Evolutionary conservation across 2,888 invertebrate species (phyloP).

Genomic region (Leptothorax acervorum): DNA sequence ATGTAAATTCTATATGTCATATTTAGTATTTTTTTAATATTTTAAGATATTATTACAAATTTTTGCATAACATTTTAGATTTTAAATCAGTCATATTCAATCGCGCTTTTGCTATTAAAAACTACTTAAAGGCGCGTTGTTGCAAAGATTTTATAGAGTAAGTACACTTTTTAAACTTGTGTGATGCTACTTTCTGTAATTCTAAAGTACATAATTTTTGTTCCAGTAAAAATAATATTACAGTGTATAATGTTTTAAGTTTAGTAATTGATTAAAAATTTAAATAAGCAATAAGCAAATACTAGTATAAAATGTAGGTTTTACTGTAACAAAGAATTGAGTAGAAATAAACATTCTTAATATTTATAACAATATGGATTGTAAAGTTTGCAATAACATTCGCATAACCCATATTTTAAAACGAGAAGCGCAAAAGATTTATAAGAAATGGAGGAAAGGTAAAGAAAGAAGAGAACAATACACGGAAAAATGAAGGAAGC

Average conservation of each 20-base stretch:
- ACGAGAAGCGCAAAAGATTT: too few species aligned
- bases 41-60: constrained; percentile 1
- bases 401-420: background rate
- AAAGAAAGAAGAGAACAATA: too few species aligned
- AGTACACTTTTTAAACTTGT: background rate
- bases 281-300: background rate
- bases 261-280: background rate
- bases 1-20: background rate
- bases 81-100: constrained; percentile 73
- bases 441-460: too few species aligned
- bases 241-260: background rate
- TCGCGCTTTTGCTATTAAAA: constrained; percentile 69
- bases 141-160: background rate
- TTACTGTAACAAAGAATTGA: background rate
- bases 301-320: background rate
- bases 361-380: background rate
- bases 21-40: background rate
- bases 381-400: too few species aligned
- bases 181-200: background rate
- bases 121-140: constrained; percentile 16
- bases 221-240: background rate
- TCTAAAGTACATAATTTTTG: background rate
- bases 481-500: too few species aligned
- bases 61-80: constrained; percentile 66
- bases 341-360: background rate